These are phyloP conservation scores for Colostygia pectinataria DNA, from an alignment of 2,888 invertebrate genomes.

Conservation along the genomic window DNA sequence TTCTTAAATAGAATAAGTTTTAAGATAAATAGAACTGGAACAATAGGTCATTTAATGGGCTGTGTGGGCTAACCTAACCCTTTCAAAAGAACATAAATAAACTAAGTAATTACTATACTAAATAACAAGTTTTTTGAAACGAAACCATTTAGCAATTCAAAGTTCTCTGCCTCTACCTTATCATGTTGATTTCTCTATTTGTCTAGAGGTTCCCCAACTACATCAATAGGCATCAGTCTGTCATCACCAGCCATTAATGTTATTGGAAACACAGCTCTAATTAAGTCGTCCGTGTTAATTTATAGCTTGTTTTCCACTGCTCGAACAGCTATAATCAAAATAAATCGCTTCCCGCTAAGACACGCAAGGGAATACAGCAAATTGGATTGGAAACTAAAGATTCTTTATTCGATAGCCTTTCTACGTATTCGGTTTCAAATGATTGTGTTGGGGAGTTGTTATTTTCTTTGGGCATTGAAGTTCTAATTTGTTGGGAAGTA, in stretches of 20 bases:
- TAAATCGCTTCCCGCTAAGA: constrained; percentile 70
- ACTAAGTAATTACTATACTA: neutral
- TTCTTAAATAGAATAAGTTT: no score
- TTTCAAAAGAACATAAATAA: no score
- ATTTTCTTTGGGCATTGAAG: constrained; percentile 33
- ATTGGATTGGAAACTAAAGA: constrained; percentile 69
- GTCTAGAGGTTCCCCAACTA: constrained; percentile 51
- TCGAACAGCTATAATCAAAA: constrained; percentile 76
- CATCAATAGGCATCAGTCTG: constrained; percentile 70
- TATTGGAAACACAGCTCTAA: constrained; percentile 75
- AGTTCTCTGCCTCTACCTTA: neutral
- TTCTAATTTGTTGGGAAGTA: constrained; percentile 28
- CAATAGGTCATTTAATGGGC: no score
- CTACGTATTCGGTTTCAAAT: constrained; percentile 37
- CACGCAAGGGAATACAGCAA: constrained; percentile 75
- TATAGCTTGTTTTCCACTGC: constrained; percentile 72
- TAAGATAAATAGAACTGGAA: no score
- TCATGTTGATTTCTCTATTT: constrained; percentile 14
- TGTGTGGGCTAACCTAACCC: no score
- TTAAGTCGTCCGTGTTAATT: constrained; percentile 78
- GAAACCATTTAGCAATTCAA: neutral
- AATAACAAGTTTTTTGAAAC: neutral
- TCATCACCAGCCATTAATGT: constrained; percentile 74
- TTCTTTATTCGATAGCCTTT: constrained; percentile 52
- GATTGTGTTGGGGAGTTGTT: constrained; percentile 37